Evolutionary conservation across 2,113 vertebrate genomes (phyloP), one percentile per base, ranked within the genome.

Genomic region (Donacobius atricapilla): DNA sequence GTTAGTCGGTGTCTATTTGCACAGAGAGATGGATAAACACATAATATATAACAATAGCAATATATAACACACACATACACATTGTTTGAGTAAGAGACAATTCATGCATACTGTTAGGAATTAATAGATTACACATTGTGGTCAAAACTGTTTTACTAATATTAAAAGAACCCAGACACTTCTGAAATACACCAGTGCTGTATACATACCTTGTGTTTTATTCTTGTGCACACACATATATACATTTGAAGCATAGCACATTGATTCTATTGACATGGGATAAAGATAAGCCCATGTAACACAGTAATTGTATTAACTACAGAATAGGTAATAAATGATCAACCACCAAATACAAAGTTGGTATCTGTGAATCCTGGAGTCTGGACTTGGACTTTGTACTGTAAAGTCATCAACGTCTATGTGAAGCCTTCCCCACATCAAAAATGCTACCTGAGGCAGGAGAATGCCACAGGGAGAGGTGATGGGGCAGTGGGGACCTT

Each of bases 381-480:
- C 40, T 30, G 17, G 23, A 56, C 31, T 66, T 27, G 19, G 13
- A 27, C 15, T 94, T 79, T 42, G 50, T 7, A 7, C 14, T 79
- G 8, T 25, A 39, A 90, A 63, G 15, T 30, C 18, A 45, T 28
- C 17, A 39, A 33, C 13, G 35, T 9, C 7, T 48, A 57, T 81
- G n/a, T 9, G 27, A 79, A 88, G 40, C 20, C 37, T 64, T 76
- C 40, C 4, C 27, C 5, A 3, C 21, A 30, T 8, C 13, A 48
- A 50, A 78, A 85, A 44, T 10, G 7, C 14, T 63, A 2, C 47
- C 12, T 39, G 42, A 80, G 45, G 35, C 50, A 56, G 71, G 15
- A 76, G 51, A 50, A 31, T 7, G 35, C 5, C 0, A 0, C 47
- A 51, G 47, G 47, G 60, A 88, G 48, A 39, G 13, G 18, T 4